phyloP scores from a whole-genome alignment of 2,888 invertebrate species.

The Trichopoda pennipes region DNA sequence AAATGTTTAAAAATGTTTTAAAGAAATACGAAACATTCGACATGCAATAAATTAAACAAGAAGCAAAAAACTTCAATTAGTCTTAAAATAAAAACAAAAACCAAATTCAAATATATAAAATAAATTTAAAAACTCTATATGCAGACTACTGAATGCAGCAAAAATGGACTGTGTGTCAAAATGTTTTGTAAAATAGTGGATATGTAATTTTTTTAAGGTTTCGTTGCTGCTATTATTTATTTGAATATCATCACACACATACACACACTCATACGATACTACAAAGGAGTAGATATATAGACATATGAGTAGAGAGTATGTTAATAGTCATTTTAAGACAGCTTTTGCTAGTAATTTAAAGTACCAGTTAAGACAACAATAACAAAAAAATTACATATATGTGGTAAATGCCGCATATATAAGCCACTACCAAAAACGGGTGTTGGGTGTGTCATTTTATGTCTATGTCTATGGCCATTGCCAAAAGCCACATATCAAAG shows the following conservation, averaged over 20 bases:
- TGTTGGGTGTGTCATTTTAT: conserved; percentile 67
- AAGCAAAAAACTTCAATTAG: conserved; percentile 64
- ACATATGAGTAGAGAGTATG: conserved; percentile 39
- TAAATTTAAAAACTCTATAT: conserved; percentile 4
- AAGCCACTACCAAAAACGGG: conserved; percentile 53
- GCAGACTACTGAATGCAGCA: conserved; percentile 43
- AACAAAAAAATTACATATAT: conserved; percentile 24
- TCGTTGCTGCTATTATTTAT: conserved; percentile 35
- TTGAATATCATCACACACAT: conserved; percentile 66
- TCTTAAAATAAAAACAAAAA: conserved; percentile 46
- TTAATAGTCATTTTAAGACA: conserved; percentile 25
- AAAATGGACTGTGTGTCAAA: conserved; percentile 65
- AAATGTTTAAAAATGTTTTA: conserved; percentile 27
- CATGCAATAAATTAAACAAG: conserved; percentile 68
- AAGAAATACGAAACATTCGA: conserved; percentile 51
- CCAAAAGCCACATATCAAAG: conserved; percentile 68
- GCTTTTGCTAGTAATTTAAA: conserved; percentile 59
- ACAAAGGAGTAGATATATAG: not conserved
- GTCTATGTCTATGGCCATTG: conserved; percentile 65
- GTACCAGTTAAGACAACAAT: conserved; percentile 28
- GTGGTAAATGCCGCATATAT: conserved; percentile 40
- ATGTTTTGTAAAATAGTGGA: conserved; percentile 38
- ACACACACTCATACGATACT: conserved; percentile 8
- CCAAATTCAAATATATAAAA: not conserved
- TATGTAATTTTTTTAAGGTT: conserved; percentile 23